These are phyloP conservation scores for Neocrepidodera transversa DNA, from an alignment of 2,888 invertebrate genomes.

Conservation along the genomic window DNA sequence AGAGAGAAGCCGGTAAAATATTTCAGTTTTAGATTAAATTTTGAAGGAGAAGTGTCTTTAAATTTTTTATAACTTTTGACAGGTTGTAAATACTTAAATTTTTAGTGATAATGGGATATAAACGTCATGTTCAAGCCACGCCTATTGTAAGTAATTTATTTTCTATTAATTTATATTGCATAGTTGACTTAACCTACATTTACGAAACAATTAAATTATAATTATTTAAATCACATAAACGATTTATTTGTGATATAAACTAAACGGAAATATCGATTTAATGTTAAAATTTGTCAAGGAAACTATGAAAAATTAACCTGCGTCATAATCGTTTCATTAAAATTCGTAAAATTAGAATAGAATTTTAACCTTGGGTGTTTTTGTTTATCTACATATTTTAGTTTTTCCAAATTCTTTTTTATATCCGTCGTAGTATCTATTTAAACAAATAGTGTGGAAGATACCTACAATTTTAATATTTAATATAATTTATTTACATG, in stretches of 20 bases:
- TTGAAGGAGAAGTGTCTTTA: background rate
- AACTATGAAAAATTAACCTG: too few relatives aligned
- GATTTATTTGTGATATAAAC: too few relatives aligned
- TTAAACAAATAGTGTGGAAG: too few relatives aligned
- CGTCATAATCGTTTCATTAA: background rate
- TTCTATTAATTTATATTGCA: slow-evolving; percentile 8
- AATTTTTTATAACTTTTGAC: background rate
- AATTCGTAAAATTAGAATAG: background rate
- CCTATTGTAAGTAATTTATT: slow-evolving; percentile 34
- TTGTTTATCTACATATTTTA: too few relatives aligned
- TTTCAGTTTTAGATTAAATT: background rate
- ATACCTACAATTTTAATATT: too few relatives aligned
- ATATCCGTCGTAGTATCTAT: too few relatives aligned
- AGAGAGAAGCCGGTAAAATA: background rate
- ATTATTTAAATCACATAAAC: too few relatives aligned
- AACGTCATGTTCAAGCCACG: slow-evolving; percentile 37
- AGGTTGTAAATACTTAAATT: background rate
- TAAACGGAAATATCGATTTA: too few relatives aligned
- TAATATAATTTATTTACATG: too few relatives aligned
- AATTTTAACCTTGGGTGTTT: background rate
- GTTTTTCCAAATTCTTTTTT: too few relatives aligned
- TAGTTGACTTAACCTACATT: background rate
- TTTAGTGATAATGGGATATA: slow-evolving; percentile 34
- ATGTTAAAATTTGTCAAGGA: too few relatives aligned
- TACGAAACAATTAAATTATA: too few relatives aligned